These are phyloP conservation scores for Carapus acus DNA, from an alignment of 2,797 vertebrate genomes.

Conservation along the genomic window DNA sequence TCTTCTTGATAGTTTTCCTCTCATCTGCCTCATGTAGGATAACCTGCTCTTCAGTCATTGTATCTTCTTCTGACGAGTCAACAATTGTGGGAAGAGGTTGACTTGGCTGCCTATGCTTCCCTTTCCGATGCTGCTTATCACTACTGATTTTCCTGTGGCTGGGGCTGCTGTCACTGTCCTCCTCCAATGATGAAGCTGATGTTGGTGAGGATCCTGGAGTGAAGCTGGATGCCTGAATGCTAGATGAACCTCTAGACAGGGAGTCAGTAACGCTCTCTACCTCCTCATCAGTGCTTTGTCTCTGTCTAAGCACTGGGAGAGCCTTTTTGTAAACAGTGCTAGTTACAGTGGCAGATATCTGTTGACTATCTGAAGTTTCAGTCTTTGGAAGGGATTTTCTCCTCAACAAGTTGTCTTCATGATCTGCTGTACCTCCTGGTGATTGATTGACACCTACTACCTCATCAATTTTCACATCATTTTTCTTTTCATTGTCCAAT, in stretches of 20 bases:
- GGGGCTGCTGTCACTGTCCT: conserved; percentile 96
- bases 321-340: conserved; percentile 55
- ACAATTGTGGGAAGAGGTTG: conserved; percentile 88
- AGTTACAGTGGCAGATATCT: conserved; percentile 42
- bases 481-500: conserved; percentile 67
- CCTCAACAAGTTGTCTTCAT: conserved; percentile 71
- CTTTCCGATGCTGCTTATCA: conserved; percentile 91
- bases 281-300: conserved; percentile 75
- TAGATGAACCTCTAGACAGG: conserved; percentile 90
- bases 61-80: conserved; percentile 95
- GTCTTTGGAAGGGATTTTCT: conserved; percentile 69
- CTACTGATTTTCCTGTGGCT: conserved; percentile 82
- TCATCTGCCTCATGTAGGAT: conserved; percentile 76
- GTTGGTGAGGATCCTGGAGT: conserved; percentile 93
- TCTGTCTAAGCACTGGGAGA: conserved; percentile 51
- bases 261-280: conserved; percentile 94
- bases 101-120: conserved; percentile 84
- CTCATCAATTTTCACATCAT: conserved; percentile 66
- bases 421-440: conserved; percentile 62
- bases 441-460: conserved; percentile 65
- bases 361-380: conserved; percentile 65
- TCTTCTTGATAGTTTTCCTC: conserved; percentile 78
- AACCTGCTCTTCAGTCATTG: conserved; percentile 78
- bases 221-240: conserved; percentile 89
- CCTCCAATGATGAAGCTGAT: conserved; percentile 93